Evolutionary conservation across 2,797 vertebrate species (phyloP).

Genomic region (Chaunax sp.): DNA sequence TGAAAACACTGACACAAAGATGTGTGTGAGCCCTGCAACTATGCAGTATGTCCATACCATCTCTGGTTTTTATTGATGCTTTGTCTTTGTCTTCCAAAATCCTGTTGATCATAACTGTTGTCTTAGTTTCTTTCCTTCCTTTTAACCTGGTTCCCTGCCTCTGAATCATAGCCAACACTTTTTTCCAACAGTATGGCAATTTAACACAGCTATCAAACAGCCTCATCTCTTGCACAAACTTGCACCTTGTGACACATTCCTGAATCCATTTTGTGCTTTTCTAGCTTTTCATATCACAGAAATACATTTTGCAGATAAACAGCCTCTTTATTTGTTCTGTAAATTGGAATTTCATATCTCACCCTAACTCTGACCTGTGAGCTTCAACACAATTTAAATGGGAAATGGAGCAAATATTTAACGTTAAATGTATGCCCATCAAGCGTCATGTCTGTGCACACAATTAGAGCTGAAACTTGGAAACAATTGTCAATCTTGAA

Average conservation of each 20-base stretch:
- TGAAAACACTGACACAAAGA: background rate
- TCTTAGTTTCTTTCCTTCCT: no score
- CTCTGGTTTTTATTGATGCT: no score
- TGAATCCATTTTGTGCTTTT: background rate
- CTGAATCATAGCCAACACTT: background rate
- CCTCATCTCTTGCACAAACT: background rate
- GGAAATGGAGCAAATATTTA: background rate
- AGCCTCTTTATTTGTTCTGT: background rate
- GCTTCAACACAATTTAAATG: background rate
- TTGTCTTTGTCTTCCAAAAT: no score
- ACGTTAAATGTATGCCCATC: no score
- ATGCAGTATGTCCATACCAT: no score
- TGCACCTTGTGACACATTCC: background rate
- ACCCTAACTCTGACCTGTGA: background rate
- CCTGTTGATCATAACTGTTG: no score
- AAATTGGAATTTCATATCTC: background rate
- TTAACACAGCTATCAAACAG: no score
- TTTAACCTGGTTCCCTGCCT: background rate
- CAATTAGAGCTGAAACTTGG: background rate
- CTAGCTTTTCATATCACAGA: background rate
- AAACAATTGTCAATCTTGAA: no score
- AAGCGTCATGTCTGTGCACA: background rate
- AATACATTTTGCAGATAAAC: background rate
- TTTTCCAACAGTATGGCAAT: no score
- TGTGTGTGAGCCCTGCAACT: no score